These are phyloP conservation scores for Cerastis leucographa DNA, from an alignment of 2,888 invertebrate genomes.

Conservation along the genomic window DNA sequence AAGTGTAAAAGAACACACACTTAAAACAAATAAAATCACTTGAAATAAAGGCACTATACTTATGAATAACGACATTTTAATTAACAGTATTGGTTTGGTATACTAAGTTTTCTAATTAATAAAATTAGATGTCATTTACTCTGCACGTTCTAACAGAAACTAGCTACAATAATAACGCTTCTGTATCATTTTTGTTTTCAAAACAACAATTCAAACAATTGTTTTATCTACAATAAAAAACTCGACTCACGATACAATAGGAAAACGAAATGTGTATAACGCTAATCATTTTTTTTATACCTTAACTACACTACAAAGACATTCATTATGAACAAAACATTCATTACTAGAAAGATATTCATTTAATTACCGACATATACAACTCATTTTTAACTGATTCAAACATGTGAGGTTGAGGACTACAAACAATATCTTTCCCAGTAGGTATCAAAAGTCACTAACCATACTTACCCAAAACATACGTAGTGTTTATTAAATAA, in stretches of 20 bases:
- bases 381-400: too few relatives aligned
- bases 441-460: too few relatives aligned
- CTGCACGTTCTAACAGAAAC: neutral
- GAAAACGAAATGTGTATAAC: neutral
- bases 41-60: slow-evolving; percentile 3
- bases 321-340: too few relatives aligned
- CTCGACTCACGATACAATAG: neutral
- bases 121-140: neutral
- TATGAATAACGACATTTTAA: slow-evolving; percentile 13
- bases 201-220: slow-evolving; percentile 12
- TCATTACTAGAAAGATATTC: too few relatives aligned
- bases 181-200: neutral
- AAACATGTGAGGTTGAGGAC: too few relatives aligned
- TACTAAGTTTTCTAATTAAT: neutral
- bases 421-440: too few relatives aligned
- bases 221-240: neutral
- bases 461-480: too few relatives aligned
- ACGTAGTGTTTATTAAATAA: too few relatives aligned
- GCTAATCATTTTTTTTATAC: neutral
- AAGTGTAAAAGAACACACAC: slow-evolving; percentile 8
- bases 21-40: slow-evolving; percentile 19
- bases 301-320: too few relatives aligned
- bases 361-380: too few relatives aligned
- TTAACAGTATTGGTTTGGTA: neutral
- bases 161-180: neutral